Evolutionary conservation across 2,888 invertebrate species (phyloP), one percentile per base, ranked within the genome.

Genomic region (Perdita meconis): DNA sequence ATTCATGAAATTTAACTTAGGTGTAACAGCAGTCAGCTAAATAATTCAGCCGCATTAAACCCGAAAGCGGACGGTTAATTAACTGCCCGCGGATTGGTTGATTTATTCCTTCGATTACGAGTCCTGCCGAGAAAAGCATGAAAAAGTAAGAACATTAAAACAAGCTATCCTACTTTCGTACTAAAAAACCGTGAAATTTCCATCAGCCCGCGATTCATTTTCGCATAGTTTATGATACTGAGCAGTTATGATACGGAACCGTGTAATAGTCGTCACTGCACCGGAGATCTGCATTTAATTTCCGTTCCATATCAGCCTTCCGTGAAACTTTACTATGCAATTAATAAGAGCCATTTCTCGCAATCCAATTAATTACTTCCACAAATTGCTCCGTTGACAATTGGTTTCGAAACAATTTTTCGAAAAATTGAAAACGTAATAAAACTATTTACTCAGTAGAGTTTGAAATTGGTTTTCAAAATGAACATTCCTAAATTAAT

Each of bases 1-100:
- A 72, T 60, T 72, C 55, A 30, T 38, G 69, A 24, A 72, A 22
- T 10, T n/a, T n/a, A n/a, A n/a, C n/a, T 30, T 26, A 24, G 24
- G 16, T 53, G 42, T 19, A 40, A 56, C 22, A 36, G 55, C 16
- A 22, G 13, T n/a, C 47, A 4, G 57, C 26, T 71, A 57, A 71
- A 74, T 74, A 71, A 73, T 57, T 40, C 72, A 51, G 50, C 57
- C 40, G 42, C 56, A 47, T 57, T 42, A 57, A 63, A 71, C 40
- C 30, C 10, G 38, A 22, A 51, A 51, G 42, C 51, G 59, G 51
- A 36, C 51, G 36, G 69, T 59, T 71, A 68, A 71, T 68, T 55
- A 69, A 60, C 55, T 8, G 38, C 1, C 53, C 13, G 24, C 24
- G 53, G 24, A 64, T 65, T 47, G 55, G 22, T 10, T n/a, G 47